Evolutionary conservation across 2,888 invertebrate genomes (phyloP).

Genomic region (Trimorus sp.): DNA sequence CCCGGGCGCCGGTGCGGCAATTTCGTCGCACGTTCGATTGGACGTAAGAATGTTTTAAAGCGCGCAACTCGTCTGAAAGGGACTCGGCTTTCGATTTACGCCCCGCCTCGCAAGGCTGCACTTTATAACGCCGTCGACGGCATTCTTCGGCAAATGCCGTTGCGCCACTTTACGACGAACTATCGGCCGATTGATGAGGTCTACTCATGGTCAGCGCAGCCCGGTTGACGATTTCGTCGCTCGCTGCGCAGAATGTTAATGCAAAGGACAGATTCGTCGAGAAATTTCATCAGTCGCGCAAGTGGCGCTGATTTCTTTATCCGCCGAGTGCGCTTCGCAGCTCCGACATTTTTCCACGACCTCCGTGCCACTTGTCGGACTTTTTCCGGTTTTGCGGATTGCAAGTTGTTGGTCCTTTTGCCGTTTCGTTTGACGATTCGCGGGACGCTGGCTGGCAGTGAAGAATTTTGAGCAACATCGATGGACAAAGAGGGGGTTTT

Average conservation of each 20-base stretch:
- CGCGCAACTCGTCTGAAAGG: constrained; percentile 35
- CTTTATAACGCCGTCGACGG: constrained; percentile 52
- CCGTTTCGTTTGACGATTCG: too few relatives aligned
- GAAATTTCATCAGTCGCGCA: neutral
- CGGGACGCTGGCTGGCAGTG: too few relatives aligned
- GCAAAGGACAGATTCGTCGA: neutral
- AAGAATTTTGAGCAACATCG: too few relatives aligned
- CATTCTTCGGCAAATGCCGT: constrained; percentile 53
- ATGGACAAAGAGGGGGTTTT: too few relatives aligned
- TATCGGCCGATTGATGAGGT: constrained; percentile 61
- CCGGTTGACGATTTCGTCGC: constrained; percentile 4
- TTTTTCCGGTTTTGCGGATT: too few relatives aligned
- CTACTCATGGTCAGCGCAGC: constrained; percentile 20
- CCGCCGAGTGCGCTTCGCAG: too few relatives aligned
- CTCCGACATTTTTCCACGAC: too few relatives aligned
- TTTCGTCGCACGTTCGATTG: constrained; percentile 53
- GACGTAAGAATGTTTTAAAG: constrained; percentile 59
- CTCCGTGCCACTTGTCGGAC: too few relatives aligned
- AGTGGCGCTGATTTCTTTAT: neutral
- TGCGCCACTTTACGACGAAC: constrained; percentile 63
- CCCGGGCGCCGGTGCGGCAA: constrained; percentile 44
- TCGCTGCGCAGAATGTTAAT: neutral
- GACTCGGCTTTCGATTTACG: constrained; percentile 45
- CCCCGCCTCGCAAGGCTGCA: constrained; percentile 23
- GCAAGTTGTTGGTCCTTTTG: too few relatives aligned